phyloP scores from a whole-genome alignment of 1,140 invertebrate genomes.

The Zaprionus inermis region DNA sequence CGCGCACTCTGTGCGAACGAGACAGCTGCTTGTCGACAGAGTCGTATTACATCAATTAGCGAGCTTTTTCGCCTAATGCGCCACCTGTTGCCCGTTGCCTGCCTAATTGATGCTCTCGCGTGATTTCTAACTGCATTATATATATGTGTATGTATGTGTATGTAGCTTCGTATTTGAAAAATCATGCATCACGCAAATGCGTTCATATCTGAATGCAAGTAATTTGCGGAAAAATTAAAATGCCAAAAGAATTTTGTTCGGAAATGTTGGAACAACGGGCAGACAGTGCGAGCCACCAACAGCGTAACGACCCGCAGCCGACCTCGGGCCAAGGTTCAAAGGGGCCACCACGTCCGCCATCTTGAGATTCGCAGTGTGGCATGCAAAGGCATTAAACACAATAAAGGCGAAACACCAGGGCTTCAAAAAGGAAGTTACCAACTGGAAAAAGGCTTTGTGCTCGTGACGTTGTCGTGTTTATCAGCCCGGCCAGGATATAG shows the following conservation, averaged over 20 bases:
- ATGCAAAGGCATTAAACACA: conserved; percentile 77
- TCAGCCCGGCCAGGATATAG: conserved; percentile 52
- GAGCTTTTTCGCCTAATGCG: background rate
- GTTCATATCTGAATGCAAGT: conserved; percentile 64
- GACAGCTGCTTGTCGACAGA: background rate
- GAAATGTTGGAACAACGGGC: background rate
- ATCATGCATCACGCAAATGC: conserved; percentile 65
- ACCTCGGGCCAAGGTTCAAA: conserved; percentile 22
- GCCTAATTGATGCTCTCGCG: conserved; percentile 45
- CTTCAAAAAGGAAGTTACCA: conserved; percentile 55
- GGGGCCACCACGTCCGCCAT: conserved; percentile 27
- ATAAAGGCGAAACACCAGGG: conserved; percentile 59
- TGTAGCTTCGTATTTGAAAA: background rate
- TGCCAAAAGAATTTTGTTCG: background rate
- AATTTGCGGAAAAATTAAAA: conserved; percentile 32
- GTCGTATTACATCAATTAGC: conserved; percentile 13
- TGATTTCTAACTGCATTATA: conserved; percentile 60
- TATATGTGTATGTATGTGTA: conserved; percentile 6
- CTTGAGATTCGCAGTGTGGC: conserved; percentile 36
- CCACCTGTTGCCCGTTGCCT: conserved; percentile 64
- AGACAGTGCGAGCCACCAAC: background rate
- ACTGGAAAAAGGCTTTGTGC: conserved; percentile 43
- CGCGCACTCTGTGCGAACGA: background rate
- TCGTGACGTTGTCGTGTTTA: conserved; percentile 78
- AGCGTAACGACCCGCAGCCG: conserved; percentile 7